Evolutionary conservation across 2,113 vertebrate species (phyloP), one percentile per base, ranked within the genome.

Genomic region (Etheostoma spectabile): DNA sequence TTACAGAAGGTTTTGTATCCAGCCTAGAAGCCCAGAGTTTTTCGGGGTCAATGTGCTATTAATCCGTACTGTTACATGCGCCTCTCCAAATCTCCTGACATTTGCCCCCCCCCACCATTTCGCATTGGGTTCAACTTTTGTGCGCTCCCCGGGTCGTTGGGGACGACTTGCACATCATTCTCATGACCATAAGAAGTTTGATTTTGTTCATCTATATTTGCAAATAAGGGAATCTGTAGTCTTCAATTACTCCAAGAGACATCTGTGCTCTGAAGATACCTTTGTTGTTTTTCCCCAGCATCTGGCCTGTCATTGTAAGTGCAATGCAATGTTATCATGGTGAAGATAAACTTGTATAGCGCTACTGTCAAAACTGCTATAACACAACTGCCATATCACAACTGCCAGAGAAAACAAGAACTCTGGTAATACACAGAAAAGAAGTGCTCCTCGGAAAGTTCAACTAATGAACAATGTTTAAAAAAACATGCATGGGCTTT

Each of bases 221-320:
- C 16, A 74, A 59, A 52, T 48, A 71, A 75, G 15, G 49, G 22
- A 80, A 53, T 67, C 5, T 63, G 42, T 56, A 80, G 57, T 64
- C 5, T 16, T 63, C 46, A 45, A 27, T 72, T 52, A 49, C 55
- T 45, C 55, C 14, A 6, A 52, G 24, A 33, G 68, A 77, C 64
- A 55, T 52, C 35, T 71, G 49, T 59, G 55, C 63, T 51, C 27
- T 76, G 48, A 21, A 21, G 27, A 65, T 62, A 49, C 38, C 51
- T 79, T 76, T 81, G 73, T 65, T 76, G 42, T 16, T 77, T 2
- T 22, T 64, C 52, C 21, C 3, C 62, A 77, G 77, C 81, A 86
- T 80, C 82, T 86, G 85, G 83, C 49, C 48, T 69, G 68, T 81
- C 79, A 77, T 69, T 27, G 55, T 27, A 45, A 62, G 27, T 69